These are phyloP conservation scores for Cyclophora punctaria DNA, from an alignment of 2,888 invertebrate genomes.

Conservation along the genomic window DNA sequence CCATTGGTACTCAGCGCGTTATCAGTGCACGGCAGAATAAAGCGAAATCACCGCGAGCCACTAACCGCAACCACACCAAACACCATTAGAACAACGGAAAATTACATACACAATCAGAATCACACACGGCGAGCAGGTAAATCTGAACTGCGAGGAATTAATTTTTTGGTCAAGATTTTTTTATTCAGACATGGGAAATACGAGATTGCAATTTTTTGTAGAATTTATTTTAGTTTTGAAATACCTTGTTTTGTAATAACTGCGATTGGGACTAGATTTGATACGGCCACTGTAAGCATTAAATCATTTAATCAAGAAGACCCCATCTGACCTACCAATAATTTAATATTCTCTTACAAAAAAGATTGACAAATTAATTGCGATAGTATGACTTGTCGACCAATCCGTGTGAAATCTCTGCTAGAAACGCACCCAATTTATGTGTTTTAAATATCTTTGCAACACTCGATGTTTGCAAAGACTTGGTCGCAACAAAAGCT, in stretches of 20 bases:
- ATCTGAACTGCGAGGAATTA: too few species aligned
- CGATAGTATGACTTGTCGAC: background rate
- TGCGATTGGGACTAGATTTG: too few species aligned
- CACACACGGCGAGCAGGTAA: too few species aligned
- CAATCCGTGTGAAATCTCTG: background rate
- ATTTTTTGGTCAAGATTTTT: too few species aligned
- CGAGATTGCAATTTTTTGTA: too few species aligned
- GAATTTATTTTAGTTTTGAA: too few species aligned
- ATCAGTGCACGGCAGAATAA: slow-evolving; percentile 55
- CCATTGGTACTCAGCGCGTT: slow-evolving; percentile 35
- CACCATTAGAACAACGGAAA: slow-evolving; percentile 6
- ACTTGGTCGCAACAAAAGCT: slow-evolving; percentile 34
- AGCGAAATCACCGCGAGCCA: slow-evolving; percentile 39
- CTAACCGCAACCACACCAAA: slow-evolving; percentile 11
- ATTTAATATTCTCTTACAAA: too few species aligned
- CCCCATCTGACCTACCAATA: slow-evolving; percentile 4
- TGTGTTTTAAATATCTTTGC: slow-evolving; percentile 10
- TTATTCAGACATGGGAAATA: too few species aligned
- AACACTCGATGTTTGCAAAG: slow-evolving; percentile 9
- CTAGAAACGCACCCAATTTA: slow-evolving; percentile 2
- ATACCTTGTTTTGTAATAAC: too few species aligned
- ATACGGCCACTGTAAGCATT: too few species aligned
- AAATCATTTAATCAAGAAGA: background rate
- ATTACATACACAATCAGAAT: too few species aligned
- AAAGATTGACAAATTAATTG: background rate